Percentiles rank a stretch among this genome's conserved stretches.
These are phyloP conservation scores for Ctenopoma multispine DNA, from an alignment of 2,797 vertebrate genomes.

Conservation along the genomic window DNA sequence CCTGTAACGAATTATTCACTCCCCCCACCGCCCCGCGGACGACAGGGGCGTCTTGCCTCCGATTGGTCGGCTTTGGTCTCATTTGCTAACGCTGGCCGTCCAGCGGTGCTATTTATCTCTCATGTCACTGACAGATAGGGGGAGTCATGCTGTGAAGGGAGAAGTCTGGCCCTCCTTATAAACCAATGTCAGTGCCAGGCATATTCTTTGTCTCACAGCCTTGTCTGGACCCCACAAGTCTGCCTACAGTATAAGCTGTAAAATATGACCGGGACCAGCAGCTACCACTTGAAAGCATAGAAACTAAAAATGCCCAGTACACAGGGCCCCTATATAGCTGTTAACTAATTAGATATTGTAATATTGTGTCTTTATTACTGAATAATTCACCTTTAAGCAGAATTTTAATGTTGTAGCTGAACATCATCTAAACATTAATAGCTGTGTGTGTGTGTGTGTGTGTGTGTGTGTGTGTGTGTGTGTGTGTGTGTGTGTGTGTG, in stretches of 20 bases:
- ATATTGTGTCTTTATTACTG: too few relatives aligned
- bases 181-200: conserved; percentile 31
- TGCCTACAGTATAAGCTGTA: neutral
- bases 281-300: too few relatives aligned
- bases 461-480: too few relatives aligned
- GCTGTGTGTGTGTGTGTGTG: too few relatives aligned
- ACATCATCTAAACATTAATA: too few relatives aligned
- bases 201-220: conserved; percentile 37
- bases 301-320: too few relatives aligned
- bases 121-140: conserved; percentile 66
- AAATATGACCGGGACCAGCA: too few relatives aligned
- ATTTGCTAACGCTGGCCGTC: conserved; percentile 76
- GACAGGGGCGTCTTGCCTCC: conserved; percentile 59
- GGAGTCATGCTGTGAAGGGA: conserved; percentile 55
- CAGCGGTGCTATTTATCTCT: conserved; percentile 74
- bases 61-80: conserved; percentile 76
- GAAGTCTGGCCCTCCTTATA: conserved; percentile 54
- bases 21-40: conserved; percentile 45
- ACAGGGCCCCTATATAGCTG: too few relatives aligned
- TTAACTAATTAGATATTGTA: too few relatives aligned
- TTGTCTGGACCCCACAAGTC: conserved; percentile 34
- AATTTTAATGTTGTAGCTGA: too few relatives aligned
- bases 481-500: too few relatives aligned
- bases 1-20: conserved; percentile 75
- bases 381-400: too few relatives aligned